These are phyloP conservation scores for Chrysodeixis includens DNA, from an alignment of 2,888 invertebrate species.

Conservation along the genomic window DNA sequence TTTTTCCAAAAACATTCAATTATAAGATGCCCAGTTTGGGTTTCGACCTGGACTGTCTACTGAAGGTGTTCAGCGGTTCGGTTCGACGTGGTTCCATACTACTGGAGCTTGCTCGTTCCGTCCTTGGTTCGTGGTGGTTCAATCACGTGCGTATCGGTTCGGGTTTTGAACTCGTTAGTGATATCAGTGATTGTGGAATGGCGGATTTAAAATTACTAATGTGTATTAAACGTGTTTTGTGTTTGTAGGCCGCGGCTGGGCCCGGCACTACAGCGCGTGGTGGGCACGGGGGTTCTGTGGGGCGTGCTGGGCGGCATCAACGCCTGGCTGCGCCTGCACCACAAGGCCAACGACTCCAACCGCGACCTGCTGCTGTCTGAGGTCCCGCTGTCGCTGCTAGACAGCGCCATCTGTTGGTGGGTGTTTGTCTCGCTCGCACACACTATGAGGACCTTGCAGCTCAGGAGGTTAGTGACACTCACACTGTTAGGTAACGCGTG, in stretches of 20 bases:
- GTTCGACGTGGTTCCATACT: too few species aligned
- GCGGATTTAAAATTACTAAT: too few species aligned
- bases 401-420: slow-evolving; percentile 98
- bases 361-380: slow-evolving; percentile 91
- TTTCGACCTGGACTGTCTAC: too few species aligned
- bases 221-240: not conserved
- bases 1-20: too few species aligned
- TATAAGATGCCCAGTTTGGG: too few species aligned
- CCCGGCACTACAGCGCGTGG: slow-evolving; percentile 95
- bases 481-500: not conserved
- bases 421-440: slow-evolving; percentile 96
- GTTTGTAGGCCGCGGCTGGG: slow-evolving; percentile 94
- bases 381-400: slow-evolving; percentile 95
- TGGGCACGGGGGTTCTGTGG: slow-evolving; percentile 95
- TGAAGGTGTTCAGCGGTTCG: too few species aligned
- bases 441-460: slow-evolving; percentile 96
- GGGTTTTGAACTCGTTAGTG: too few species aligned
- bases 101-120: too few species aligned
- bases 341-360: slow-evolving; percentile 75
- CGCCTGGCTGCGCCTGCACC: slow-evolving; percentile 93
- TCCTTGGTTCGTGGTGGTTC: too few species aligned
- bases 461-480: slow-evolving; percentile 90
- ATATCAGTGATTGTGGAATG: too few species aligned
- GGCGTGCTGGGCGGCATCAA: slow-evolving; percentile 96
- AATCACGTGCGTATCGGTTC: too few species aligned